These are phyloP conservation scores for Gadopsis marmoratus DNA, from an alignment of 2,797 vertebrate species.

Conservation along the genomic window DNA sequence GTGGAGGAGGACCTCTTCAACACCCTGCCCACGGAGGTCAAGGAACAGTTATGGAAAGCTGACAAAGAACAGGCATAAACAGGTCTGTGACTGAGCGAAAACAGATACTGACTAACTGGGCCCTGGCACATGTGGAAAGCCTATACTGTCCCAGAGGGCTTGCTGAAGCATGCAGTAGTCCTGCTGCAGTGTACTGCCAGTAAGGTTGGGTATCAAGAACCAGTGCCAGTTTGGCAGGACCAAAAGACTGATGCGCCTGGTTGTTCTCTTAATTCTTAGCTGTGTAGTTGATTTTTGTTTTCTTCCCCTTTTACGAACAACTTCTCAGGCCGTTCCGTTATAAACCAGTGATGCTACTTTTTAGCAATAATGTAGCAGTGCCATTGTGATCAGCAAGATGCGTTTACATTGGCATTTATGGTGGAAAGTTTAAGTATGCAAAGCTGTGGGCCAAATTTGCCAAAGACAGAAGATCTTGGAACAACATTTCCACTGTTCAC, in stretches of 20 bases:
- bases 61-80: constrained; percentile 95
- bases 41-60: constrained; percentile 93
- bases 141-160: constrained; percentile 7
- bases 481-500: no score
- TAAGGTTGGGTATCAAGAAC: constrained; percentile 53
- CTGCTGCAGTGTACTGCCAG: constrained; percentile 42
- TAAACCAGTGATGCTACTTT: constrained; percentile 38
- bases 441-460: background rate
- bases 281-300: constrained; percentile 4
- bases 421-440: constrained; percentile 13
- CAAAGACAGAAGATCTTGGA: background rate
- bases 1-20: constrained; percentile 98
- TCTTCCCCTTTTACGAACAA: constrained; percentile 23
- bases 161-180: constrained; percentile 9
- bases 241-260: constrained; percentile 31
- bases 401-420: constrained; percentile 41
- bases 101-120: background rate
- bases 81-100: constrained; percentile 13
- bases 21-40: constrained; percentile 94
- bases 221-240: constrained; percentile 29
- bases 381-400: constrained; percentile 25
- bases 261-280: constrained; percentile 14
- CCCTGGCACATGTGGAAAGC: constrained; percentile 15
- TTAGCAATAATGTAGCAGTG: constrained; percentile 56
- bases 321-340: constrained; percentile 39